Conservation (phyloP, 2,797 vertebrate genomes). For the Micropoecilia bifurca region DNA sequence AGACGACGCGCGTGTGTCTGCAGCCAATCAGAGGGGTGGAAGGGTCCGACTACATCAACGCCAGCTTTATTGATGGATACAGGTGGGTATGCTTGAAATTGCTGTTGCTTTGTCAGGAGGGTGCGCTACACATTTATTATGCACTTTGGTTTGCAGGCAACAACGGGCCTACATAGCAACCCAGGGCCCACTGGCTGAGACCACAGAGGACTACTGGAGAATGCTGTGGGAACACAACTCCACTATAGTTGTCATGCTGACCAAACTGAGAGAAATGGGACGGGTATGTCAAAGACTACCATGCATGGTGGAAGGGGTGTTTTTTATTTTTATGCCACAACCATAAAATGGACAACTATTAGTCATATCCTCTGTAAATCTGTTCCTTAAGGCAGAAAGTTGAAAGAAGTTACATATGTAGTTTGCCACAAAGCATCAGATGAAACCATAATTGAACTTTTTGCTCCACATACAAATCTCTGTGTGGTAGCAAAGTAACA, state of each 20-base stretch:
- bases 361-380: neutral
- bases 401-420: neutral
- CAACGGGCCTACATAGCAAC: conserved; percentile 98
- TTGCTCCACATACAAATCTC: neutral
- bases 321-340: neutral
- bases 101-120: neutral
- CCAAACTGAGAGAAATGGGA: conserved; percentile 98
- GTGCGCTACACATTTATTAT: neutral
- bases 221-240: conserved; percentile 99
- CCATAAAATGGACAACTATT: neutral
- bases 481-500: neutral
- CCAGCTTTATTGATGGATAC: conserved; percentile 99
- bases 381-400: neutral
- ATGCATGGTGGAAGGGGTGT: conserved; percentile 26
- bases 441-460: neutral
- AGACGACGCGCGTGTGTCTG: conserved; percentile 95
- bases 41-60: conserved; percentile 99
- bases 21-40: conserved; percentile 98
- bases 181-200: conserved; percentile 97
- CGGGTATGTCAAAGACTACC: conserved; percentile 82
- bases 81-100: conserved; percentile 79
- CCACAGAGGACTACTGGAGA: conserved; percentile 98
- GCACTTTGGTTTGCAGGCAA: conserved; percentile 77
- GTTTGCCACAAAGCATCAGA: neutral
- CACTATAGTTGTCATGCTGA: conserved; percentile 99